phyloP scores from a whole-genome alignment of 1,140 invertebrate species.

The Cherax quadricarinatus region DNA sequence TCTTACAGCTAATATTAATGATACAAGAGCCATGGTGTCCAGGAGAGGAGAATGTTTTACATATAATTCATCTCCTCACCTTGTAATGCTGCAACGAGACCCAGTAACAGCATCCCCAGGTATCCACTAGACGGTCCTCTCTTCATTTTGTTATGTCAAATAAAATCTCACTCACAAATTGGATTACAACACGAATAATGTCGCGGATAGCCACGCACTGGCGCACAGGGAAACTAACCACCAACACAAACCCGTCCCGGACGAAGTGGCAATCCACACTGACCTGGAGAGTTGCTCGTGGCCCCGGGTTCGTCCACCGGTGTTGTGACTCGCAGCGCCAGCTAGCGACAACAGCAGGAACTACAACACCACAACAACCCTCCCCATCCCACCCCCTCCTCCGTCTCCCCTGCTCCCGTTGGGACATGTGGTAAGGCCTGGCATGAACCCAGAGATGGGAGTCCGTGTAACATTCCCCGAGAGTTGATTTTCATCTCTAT shows the following conservation, averaged over 20 bases:
- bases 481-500: no score
- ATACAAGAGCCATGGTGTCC: no score
- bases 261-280: slow-evolving; percentile 34
- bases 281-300: slow-evolving; percentile 6
- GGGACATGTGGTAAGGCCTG: background rate
- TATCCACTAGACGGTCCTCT: slow-evolving; percentile 3
- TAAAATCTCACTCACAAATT: background rate
- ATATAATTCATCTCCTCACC: background rate
- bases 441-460: no score
- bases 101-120: background rate
- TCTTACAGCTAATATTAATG: no score
- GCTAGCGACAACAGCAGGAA: background rate
- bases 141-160: background rate
- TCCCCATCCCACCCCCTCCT: background rate
- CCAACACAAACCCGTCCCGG: slow-evolving; percentile 2
- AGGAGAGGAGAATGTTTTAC: no score
- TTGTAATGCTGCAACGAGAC: background rate
- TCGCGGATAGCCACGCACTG: slow-evolving; percentile 8
- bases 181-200: background rate
- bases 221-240: background rate
- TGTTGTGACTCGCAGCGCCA: background rate
- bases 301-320: background rate
- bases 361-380: background rate
- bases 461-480: no score
- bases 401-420: background rate